Evolutionary conservation across 2,888 invertebrate species (phyloP).

Genomic region (Megastigmus dorsalis): DNA sequence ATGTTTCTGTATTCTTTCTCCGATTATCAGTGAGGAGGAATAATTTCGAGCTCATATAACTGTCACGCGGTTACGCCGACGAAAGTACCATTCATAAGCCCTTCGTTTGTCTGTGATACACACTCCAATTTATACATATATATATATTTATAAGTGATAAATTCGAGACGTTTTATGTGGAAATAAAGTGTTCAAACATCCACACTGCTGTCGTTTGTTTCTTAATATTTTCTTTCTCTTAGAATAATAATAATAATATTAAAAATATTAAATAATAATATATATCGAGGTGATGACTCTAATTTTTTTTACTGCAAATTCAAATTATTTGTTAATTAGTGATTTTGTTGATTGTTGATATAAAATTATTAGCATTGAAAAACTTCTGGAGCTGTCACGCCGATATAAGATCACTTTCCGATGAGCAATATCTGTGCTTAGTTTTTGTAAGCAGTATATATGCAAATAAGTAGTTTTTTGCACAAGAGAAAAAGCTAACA

Average conservation of each 20-base stretch:
- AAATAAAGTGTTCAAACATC: slow-evolving; percentile 52
- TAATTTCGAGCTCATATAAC: slow-evolving; percentile 2
- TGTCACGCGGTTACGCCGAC: neutral
- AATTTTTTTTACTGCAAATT: neutral
- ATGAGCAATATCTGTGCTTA: neutral
- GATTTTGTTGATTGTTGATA: neutral
- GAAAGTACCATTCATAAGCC: slow-evolving; percentile 1
- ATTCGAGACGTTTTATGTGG: slow-evolving; percentile 41
- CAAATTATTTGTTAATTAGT: neutral
- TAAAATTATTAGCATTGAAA: neutral
- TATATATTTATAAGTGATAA: slow-evolving; percentile 43
- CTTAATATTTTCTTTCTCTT: slow-evolving; percentile 37
- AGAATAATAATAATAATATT: too few species aligned
- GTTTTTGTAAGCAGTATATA: neutral
- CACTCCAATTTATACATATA: slow-evolving; percentile 3
- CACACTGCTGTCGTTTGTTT: slow-evolving; percentile 50
- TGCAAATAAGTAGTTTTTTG: neutral
- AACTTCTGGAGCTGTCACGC: neutral
- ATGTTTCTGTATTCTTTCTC: slow-evolving; percentile 5
- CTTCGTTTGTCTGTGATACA: slow-evolving; percentile 30
- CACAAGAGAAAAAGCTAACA: slow-evolving; percentile 32
- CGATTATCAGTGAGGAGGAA: slow-evolving; percentile 3
- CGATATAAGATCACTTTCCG: neutral
- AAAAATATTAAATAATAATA: too few species aligned
- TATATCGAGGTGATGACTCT: slow-evolving; percentile 2